Evolutionary conservation across 2,797 vertebrate genomes (phyloP).

Genomic region (Oreortyx pictus): DNA sequence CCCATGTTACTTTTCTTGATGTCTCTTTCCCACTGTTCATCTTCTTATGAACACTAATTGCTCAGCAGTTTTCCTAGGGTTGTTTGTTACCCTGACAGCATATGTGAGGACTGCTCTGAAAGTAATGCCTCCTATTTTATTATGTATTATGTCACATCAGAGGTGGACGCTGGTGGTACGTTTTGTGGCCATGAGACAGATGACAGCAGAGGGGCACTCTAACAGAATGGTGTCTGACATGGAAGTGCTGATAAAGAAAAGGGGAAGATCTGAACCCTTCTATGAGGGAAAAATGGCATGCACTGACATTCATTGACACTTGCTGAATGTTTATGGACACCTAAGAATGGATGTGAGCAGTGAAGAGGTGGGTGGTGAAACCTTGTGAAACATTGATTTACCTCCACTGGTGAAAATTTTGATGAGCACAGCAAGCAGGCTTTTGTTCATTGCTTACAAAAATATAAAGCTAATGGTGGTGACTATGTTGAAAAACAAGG

Average conservation of each 20-base stretch:
- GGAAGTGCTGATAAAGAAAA: no score
- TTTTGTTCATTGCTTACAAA: not conserved
- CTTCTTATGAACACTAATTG: not conserved
- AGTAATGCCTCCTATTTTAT: not conserved
- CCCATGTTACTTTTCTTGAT: not conserved
- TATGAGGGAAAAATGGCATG: no score
- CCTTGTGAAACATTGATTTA: not conserved
- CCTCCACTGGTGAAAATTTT: not conserved
- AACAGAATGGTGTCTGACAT: no score
- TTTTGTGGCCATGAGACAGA: no score
- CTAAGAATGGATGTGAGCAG: not conserved
- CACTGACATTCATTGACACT: no score
- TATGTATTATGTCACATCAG: not conserved
- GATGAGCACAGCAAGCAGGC: not conserved
- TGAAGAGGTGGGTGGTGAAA: not conserved
- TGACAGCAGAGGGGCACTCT: no score
- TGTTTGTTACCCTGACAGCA: not conserved
- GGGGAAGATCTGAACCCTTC: no score
- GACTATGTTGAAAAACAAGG: not conserved
- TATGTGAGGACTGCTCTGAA: no score
- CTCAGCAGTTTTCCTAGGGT: not conserved
- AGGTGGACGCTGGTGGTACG: not conserved
- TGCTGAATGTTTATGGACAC: not conserved
- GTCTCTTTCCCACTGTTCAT: not conserved
- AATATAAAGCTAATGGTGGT: not conserved